Conservation (phyloP, 2,888 invertebrate genomes). For the Mantis religiosa region DNA sequence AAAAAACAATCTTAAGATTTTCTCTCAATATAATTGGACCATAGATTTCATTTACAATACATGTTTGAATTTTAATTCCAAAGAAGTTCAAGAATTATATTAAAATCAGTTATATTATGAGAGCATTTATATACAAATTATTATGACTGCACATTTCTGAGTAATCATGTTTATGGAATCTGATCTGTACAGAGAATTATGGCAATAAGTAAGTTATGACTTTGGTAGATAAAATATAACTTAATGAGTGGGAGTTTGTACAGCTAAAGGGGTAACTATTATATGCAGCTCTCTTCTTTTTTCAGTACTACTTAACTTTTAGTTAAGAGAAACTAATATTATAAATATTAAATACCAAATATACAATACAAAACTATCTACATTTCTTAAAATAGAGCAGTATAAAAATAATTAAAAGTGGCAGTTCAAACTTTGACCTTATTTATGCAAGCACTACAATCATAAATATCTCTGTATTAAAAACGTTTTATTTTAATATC, state of each 20-base stretch:
- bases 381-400: constrained; percentile 14
- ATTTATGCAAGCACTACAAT: background rate
- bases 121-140: constrained; percentile 12
- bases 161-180: background rate
- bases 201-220: constrained; percentile 23
- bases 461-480: background rate
- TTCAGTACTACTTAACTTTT: constrained; percentile 7
- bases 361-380: constrained; percentile 24
- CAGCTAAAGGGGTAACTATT: constrained; percentile 30
- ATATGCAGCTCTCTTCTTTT: background rate
- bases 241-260: constrained; percentile 25
- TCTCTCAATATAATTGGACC: background rate
- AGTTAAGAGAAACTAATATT: background rate
- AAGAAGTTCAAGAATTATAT: background rate
- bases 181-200: constrained; percentile 17
- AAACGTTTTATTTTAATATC: background rate
- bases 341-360: constrained; percentile 28
- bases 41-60: background rate
- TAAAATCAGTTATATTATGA: background rate
- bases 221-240: constrained; percentile 29
- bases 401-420: constrained; percentile 1
- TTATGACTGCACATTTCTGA: constrained; percentile 8
- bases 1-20: background rate
- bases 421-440: background rate
- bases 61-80: background rate